Percentiles rank a stretch among this genome's conserved stretches.
These are phyloP conservation scores for Drosophila paranaensis DNA, from an alignment of 2,888 invertebrate genomes.

Conservation along the genomic window DNA sequence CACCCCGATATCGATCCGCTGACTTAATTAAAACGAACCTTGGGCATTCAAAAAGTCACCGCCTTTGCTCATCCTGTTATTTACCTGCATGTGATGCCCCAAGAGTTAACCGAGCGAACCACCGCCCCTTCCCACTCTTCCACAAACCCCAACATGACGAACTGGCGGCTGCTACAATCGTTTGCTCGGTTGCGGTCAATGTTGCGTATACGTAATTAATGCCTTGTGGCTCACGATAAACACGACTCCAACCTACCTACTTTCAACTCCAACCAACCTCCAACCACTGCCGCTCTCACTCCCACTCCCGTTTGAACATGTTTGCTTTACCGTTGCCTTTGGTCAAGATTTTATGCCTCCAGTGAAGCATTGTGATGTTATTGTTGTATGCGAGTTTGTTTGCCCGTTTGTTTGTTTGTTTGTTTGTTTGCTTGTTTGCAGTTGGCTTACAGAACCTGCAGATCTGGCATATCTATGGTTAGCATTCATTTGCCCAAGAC, in stretches of 20 bases:
- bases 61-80: slow-evolving; percentile 28
- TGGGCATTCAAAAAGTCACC: slow-evolving; percentile 71
- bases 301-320: slow-evolving; percentile 13
- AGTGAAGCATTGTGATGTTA: slow-evolving; percentile 55
- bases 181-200: slow-evolving; percentile 53
- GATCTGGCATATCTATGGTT: slow-evolving; percentile 33
- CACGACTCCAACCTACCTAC: slow-evolving; percentile 34
- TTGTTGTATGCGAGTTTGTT: slow-evolving; percentile 41
- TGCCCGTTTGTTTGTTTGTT: slow-evolving; percentile 22
- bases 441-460: slow-evolving; percentile 38
- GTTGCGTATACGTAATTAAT: slow-evolving; percentile 75
- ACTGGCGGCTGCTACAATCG: slow-evolving; percentile 32
- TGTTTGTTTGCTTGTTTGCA: slow-evolving; percentile 29
- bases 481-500: slow-evolving; percentile 26
- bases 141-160: slow-evolving; percentile 7
- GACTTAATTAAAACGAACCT: slow-evolving; percentile 56
- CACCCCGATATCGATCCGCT: slow-evolving; percentile 47
- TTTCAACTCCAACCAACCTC: neutral
- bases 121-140: neutral
- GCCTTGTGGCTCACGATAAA: slow-evolving; percentile 69
- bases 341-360: slow-evolving; percentile 62
- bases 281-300: neutral
- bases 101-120: slow-evolving; percentile 53
- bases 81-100: slow-evolving; percentile 41
- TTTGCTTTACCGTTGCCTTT: slow-evolving; percentile 50